Percentiles rank a stretch among this genome's conserved stretches.
These are phyloP conservation scores for Danaus plexippus DNA, from an alignment of 1,140 invertebrate species.

Conservation along the genomic window DNA sequence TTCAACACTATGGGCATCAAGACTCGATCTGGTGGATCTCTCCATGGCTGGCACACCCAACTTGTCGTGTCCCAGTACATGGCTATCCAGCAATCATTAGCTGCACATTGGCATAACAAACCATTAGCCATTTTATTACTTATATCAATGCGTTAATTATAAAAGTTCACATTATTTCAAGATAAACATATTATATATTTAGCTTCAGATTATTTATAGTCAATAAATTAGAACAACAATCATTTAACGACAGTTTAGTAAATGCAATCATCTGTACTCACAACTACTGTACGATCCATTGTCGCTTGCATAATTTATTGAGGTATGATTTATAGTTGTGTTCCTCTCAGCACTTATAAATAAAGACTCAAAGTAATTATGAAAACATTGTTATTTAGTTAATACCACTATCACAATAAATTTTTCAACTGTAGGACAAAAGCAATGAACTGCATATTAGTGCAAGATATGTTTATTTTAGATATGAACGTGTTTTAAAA, in stretches of 20 bases:
- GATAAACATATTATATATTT: slow-evolving; percentile 44
- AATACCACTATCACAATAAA: slow-evolving; percentile 7
- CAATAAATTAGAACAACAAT: slow-evolving; percentile 26
- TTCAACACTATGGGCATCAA: slow-evolving; percentile 64
- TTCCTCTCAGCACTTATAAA: no score
- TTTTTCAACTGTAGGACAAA: background rate
- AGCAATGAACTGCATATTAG: slow-evolving; percentile 30
- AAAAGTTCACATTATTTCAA: slow-evolving; percentile 42
- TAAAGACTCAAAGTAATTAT: no score
- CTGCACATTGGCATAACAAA: slow-evolving; percentile 54
- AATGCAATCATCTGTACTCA: slow-evolving; percentile 33
- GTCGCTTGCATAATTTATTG: slow-evolving; percentile 48
- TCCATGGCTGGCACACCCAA: slow-evolving; percentile 47
- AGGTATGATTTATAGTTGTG: background rate
- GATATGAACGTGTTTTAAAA: slow-evolving; percentile 23
- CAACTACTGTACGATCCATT: slow-evolving; percentile 57
- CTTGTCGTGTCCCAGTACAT: slow-evolving; percentile 60
- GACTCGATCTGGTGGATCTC: slow-evolving; percentile 55
- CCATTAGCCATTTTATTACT: slow-evolving; percentile 59
- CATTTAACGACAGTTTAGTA: slow-evolving; percentile 8
- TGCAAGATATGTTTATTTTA: slow-evolving; percentile 8
- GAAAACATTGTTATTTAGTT: background rate
- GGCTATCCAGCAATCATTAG: slow-evolving; percentile 65
- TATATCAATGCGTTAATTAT: slow-evolving; percentile 58
- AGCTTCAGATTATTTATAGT: slow-evolving; percentile 32